A percentile compares a stretch with the other conserved stretches of the same genome.
Evolutionary conservation across 1,140 invertebrate genomes (phyloP).

Genomic region (Macrobrachium rosenbergii): DNA sequence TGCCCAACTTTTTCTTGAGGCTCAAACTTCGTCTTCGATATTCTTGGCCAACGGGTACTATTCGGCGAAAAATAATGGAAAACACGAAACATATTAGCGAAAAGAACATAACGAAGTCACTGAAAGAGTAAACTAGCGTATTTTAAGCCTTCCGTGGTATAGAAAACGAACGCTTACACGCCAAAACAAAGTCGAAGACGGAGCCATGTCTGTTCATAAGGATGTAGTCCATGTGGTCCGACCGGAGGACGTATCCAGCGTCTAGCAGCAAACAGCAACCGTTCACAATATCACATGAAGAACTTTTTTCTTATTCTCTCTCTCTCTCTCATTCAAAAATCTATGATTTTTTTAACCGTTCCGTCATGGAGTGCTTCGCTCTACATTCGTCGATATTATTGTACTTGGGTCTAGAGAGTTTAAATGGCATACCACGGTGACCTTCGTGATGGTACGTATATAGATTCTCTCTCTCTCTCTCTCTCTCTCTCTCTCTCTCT

Average conservation of each 20-base stretch:
- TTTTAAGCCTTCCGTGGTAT: too few species aligned
- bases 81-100: too few species aligned
- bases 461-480: too few species aligned
- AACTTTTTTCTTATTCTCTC: too few species aligned
- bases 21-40: conserved; percentile 11
- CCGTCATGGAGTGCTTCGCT: neutral
- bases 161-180: too few species aligned
- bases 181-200: neutral
- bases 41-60: neutral
- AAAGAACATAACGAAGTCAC: neutral
- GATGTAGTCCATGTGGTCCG: conserved; percentile 15
- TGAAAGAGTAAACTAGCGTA: too few species aligned
- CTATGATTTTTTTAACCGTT: neutral
- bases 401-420: neutral
- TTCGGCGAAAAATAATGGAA: neutral
- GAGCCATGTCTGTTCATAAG: neutral
- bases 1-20: neutral
- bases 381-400: neutral
- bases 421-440: too few species aligned
- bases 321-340: neutral
- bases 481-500: too few species aligned
- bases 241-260: conserved; percentile 3
- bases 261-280: neutral
- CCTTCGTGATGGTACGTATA: too few species aligned
- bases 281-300: neutral